Evolutionary conservation across 2,797 vertebrate species (phyloP).

Genomic region (Gymnoscopelus braueri): DNA sequence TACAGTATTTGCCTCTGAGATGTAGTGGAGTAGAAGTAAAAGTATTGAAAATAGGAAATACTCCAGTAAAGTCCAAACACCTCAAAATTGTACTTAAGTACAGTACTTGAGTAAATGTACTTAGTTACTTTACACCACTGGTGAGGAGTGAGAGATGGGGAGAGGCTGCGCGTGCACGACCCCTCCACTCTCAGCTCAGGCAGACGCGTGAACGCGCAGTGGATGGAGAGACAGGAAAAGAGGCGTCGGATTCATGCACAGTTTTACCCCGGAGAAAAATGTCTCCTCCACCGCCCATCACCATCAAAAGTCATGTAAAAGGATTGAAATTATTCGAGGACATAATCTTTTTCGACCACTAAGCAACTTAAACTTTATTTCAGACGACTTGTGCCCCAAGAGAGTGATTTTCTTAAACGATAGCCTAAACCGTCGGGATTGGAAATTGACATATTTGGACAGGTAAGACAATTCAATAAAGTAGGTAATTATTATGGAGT

Average conservation of each 20-base stretch:
- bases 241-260: constrained; percentile 57
- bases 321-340: constrained; percentile 53
- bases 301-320: constrained; percentile 61
- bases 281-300: constrained; percentile 63
- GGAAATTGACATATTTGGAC: constrained; percentile 53
- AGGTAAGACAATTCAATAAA: constrained; percentile 69
- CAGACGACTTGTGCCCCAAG: constrained; percentile 57
- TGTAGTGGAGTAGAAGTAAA: too few species aligned
- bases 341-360: constrained; percentile 51
- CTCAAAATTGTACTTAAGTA: too few species aligned
- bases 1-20: too few species aligned
- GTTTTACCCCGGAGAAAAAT: constrained; percentile 79
- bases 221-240: constrained; percentile 62
- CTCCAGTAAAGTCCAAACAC: too few species aligned
- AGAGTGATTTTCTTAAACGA: constrained; percentile 44
- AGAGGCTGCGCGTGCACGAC: constrained; percentile 84
- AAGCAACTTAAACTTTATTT: constrained; percentile 49
- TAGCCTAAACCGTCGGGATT: constrained; percentile 21
- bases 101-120: too few species aligned
- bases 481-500: constrained; percentile 7
- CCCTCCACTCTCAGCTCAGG: constrained; percentile 52
- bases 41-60: too few species aligned
- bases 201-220: constrained; percentile 77
- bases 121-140: too few species aligned
- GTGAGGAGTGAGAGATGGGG: constrained; percentile 70